phyloP scores from a whole-genome alignment of 1,140 invertebrate genomes.

The Eufriesea mexicana region DNA sequence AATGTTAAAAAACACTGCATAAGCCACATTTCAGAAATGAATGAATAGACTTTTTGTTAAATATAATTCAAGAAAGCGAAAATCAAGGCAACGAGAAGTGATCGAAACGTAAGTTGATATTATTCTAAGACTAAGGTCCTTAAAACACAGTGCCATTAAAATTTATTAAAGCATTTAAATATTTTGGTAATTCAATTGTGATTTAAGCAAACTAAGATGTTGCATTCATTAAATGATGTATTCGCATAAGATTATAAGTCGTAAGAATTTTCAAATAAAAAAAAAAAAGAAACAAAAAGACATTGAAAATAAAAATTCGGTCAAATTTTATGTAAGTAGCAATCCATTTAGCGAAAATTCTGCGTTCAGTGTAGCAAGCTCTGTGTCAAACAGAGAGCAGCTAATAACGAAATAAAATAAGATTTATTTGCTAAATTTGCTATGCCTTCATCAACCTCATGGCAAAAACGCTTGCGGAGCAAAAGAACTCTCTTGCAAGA shows the following conservation, averaged over 20 bases:
- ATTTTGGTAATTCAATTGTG: constrained; percentile 60
- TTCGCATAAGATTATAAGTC: constrained; percentile 47
- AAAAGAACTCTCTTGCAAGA: constrained; percentile 35
- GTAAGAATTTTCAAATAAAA: constrained; percentile 1
- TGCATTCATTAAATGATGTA: constrained; percentile 68
- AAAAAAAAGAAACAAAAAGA: neutral
- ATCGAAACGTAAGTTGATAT: constrained; percentile 57
- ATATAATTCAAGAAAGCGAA: constrained; percentile 68
- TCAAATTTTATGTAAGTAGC: constrained; percentile 37
- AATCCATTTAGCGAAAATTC: constrained; percentile 58
- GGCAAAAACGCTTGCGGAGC: constrained; percentile 42
- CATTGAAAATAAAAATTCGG: neutral
- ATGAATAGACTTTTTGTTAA: constrained; percentile 53
- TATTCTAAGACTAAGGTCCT: constrained; percentile 70
- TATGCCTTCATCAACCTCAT: constrained; percentile 22
- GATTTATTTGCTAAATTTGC: constrained; percentile 16
- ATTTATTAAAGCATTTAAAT: constrained; percentile 63
- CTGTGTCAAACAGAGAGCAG: constrained; percentile 8
- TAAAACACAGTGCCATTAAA: constrained; percentile 70
- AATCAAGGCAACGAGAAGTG: constrained; percentile 70
- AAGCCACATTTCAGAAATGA: constrained; percentile 66
- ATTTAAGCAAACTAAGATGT: constrained; percentile 72
- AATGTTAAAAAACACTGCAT: constrained; percentile 47
- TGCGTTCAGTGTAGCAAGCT: constrained; percentile 29
- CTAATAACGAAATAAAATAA: constrained; percentile 13